Conservation (phyloP, 2,113 vertebrate genomes). For the Toxostoma redivivum region DNA sequence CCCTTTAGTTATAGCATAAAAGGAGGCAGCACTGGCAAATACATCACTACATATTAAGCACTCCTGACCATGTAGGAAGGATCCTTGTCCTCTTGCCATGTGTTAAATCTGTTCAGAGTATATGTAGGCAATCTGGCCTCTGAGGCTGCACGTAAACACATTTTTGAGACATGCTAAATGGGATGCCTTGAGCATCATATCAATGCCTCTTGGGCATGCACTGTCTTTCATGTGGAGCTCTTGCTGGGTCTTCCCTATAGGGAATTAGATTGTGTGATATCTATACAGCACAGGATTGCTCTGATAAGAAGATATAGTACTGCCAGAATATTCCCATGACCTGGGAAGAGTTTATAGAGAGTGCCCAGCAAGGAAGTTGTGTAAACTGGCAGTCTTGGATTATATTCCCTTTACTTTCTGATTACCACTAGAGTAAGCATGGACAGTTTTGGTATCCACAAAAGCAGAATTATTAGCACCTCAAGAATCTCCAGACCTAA, state of each 20-base stretch:
- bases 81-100: background rate
- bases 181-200: background rate
- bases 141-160: background rate
- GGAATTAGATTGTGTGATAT: background rate
- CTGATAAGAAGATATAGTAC: background rate
- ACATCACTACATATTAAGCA: background rate
- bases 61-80: background rate
- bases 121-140: background rate
- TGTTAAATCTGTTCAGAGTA: background rate
- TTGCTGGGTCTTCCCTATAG: background rate
- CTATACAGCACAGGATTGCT: background rate
- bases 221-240: background rate
- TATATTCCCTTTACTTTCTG: background rate
- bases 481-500: background rate
- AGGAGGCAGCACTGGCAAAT: background rate
- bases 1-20: background rate
- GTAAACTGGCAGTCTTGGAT: background rate
- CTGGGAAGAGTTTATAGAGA: background rate
- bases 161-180: background rate
- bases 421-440: background rate
- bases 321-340: background rate
- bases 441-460: background rate
- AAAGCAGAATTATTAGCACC: background rate
- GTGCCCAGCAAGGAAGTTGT: background rate
- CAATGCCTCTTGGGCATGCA: background rate